Evolutionary conservation across 2,113 vertebrate species (phyloP), one percentile per base, ranked within the genome.

Genomic region (Pantherophis guttatus): DNA sequence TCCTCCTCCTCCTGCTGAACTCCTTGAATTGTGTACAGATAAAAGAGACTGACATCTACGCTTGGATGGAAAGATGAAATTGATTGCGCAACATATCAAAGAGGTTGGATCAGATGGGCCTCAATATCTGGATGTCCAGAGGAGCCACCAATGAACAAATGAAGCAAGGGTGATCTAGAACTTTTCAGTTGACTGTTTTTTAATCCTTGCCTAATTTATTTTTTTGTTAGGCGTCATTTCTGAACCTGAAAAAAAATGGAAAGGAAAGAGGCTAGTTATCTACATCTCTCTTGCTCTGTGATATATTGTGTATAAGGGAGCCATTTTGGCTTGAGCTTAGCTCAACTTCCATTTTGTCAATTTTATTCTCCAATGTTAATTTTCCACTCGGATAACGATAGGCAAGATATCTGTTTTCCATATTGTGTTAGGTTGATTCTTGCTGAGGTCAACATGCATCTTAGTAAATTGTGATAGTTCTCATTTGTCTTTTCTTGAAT

Each of bases 21-120:
- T 94, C 58, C 58, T 92, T 55, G 48, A 93, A 39, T 24, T 88
- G 29, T 92, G 93, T 90, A 52, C 89, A 21, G 24, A 94, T 26
- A 91, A 85, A 85, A 95, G 95, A 52, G 92, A 92, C 13, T 93
- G 88, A 89, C 29, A 88, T 44, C 62, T 95, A 70, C 90, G 96
- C 90, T 94, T 98, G 94, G 97, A 97, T 65, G 93, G 94, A 0
- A 93, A 91, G 94, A 97, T 96, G 90, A 93, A 90, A 91, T 95
- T 96, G 70, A 0, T 95, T 58, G 95, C 93, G 33, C 93, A 96
- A 94, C 94, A 89, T 89, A 95, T 90, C 55, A 95, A 92, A 90
- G 96, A 97, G 21, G 65, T 96, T 75, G 96, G 95, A 92, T 95
- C 93, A 90, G 95, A 96, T 88, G 33, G 94, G 3, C 59, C 91